phyloP scores from a whole-genome alignment of 1,140 invertebrate genomes.

The Drosophila ogumai region DNA sequence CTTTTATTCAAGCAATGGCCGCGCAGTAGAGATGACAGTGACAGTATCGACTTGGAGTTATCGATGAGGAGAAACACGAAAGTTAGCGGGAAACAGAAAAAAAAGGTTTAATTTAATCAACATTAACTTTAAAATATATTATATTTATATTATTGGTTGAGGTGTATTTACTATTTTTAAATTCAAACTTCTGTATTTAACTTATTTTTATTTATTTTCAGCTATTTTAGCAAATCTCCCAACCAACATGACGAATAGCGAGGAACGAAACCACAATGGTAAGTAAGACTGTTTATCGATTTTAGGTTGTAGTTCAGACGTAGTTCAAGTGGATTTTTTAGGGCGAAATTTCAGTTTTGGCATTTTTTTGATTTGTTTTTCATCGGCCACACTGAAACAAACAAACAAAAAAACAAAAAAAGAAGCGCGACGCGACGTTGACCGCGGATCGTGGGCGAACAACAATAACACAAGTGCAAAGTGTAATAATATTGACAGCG shows the following conservation, averaged over 20 bases:
- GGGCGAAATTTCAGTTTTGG: no score
- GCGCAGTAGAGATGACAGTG: not conserved
- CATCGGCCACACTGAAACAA: no score
- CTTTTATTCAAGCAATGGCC: not conserved
- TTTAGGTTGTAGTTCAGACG: no score
- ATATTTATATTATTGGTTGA: no score
- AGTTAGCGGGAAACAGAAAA: not conserved
- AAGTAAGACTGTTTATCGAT: not conserved
- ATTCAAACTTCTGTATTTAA: no score
- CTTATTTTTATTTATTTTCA: no score
- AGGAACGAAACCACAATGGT: not conserved
- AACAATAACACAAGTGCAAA: conserved; percentile 27
- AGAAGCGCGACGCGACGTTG: no score
- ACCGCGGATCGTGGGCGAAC: conserved; percentile 16
- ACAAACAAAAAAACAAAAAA: no score
- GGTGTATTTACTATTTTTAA: no score
- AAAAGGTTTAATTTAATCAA: not conserved
- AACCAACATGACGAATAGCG: not conserved
- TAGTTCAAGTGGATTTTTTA: no score
- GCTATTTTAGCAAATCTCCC: not conserved
- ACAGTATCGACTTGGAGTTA: not conserved
- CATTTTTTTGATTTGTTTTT: no score
- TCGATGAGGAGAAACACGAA: not conserved
- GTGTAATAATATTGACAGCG: conserved; percentile 17
- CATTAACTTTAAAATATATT: not conserved